These are phyloP conservation scores for Phalacrocorax carbo DNA, from an alignment of 2,113 vertebrate genomes.

Conservation along the genomic window DNA sequence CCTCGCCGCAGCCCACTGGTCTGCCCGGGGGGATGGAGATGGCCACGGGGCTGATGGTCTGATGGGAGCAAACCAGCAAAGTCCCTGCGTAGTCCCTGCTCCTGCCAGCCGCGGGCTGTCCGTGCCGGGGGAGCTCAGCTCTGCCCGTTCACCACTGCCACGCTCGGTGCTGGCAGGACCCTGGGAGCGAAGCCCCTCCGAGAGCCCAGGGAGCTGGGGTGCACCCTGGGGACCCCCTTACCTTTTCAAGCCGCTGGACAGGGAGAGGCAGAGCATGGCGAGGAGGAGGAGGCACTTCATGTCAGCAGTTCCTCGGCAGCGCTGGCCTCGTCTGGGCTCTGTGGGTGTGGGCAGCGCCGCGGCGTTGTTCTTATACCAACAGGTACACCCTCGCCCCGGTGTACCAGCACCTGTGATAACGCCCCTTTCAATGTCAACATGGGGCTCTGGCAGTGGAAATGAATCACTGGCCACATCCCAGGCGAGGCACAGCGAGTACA, in stretches of 20 bases:
- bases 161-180: accelerated
- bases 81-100: not conserved
- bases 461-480: slow-evolving; percentile 25
- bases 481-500: not conserved
- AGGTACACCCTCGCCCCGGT: not conserved
- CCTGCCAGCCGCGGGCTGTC: accelerated
- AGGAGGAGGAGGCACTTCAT: slow-evolving; percentile 54
- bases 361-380: not conserved
- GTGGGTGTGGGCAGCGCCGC: not conserved
- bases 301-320: not conserved
- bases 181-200: accelerated
- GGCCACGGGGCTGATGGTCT: accelerated
- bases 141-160: accelerated
- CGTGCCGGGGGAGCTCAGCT: not conserved
- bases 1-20: not conserved
- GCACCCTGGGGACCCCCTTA: not conserved
- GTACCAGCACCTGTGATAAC: not conserved
- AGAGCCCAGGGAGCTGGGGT: not conserved
- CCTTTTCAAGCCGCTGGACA: slow-evolving; percentile 33
- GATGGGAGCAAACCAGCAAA: not conserved
- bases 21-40: not conserved
- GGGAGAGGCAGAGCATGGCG: not conserved
- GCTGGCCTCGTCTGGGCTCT: not conserved
- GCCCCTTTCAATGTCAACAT: slow-evolving; percentile 31
- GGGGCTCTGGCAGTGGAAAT: not conserved